Conservation (phyloP, 2,797 vertebrate species). For the Chaunax sp. region DNA sequence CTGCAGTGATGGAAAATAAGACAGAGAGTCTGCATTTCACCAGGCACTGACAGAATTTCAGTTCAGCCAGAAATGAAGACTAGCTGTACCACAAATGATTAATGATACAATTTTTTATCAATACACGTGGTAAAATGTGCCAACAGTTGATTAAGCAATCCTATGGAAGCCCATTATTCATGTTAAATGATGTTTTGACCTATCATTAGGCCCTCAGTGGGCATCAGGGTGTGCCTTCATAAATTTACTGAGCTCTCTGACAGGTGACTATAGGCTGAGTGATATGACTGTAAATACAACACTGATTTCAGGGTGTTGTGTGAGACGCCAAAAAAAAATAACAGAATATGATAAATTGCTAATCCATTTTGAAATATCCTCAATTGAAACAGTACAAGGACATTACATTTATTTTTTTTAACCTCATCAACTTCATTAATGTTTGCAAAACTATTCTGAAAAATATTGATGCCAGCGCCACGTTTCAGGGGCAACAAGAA, state of each 20-base stretch:
- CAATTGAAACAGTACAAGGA: too few species aligned
- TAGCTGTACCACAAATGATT: conserved; percentile 26
- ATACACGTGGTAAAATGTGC: not conserved
- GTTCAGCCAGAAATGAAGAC: not conserved
- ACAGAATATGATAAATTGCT: too few species aligned
- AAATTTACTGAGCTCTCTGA: not conserved
- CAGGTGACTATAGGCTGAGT: too few species aligned
- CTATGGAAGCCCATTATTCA: not conserved
- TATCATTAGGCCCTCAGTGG: not conserved
- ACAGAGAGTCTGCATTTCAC: conserved; percentile 16
- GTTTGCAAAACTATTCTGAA: too few species aligned
- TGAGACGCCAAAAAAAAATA: too few species aligned
- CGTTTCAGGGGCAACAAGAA: too few species aligned
- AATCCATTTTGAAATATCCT: too few species aligned
- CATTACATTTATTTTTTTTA: too few species aligned
- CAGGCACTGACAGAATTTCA: conserved; percentile 18
- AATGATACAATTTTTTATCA: not conserved
- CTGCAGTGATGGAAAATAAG: conserved; percentile 13
- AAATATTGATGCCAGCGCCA: too few species aligned
- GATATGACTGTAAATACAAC: too few species aligned
- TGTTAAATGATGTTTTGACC: not conserved
- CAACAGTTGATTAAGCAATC: conserved; percentile 5
- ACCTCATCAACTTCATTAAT: too few species aligned
- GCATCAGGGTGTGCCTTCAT: not conserved
- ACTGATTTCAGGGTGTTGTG: too few species aligned